Percentiles rank a stretch among this genome's conserved stretches.
Evolutionary conservation across 2,113 vertebrate genomes (phyloP).

Genomic region (Patagioenas fasciata): DNA sequence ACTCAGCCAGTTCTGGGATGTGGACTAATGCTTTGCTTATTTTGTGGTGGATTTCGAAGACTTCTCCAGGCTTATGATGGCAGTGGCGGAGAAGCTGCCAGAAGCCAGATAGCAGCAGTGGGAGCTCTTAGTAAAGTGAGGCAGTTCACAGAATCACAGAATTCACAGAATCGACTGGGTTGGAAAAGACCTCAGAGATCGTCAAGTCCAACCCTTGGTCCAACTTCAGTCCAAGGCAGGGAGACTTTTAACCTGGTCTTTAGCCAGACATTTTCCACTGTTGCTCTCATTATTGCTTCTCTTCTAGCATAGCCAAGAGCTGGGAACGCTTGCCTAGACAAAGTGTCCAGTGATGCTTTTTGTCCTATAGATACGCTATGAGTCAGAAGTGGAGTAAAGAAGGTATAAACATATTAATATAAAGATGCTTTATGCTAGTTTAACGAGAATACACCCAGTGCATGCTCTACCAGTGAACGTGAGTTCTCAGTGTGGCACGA

Average conservation of each 20-base stretch:
- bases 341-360: background rate
- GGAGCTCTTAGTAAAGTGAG: background rate
- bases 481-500: rapidly evolving
- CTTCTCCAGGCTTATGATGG: background rate
- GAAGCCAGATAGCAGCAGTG: background rate
- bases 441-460: background rate
- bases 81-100: background rate
- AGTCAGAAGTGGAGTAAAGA: background rate
- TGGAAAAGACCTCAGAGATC: too few relatives aligned
- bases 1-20: background rate
- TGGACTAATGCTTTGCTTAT: background rate
- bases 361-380: background rate
- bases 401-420: background rate
- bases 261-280: background rate
- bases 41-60: background rate
- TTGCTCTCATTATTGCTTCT: background rate
- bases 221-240: too few relatives aligned
- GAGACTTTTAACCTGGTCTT: background rate
- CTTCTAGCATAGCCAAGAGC: background rate
- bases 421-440: background rate
- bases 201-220: too few relatives aligned
- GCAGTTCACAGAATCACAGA: too few relatives aligned
- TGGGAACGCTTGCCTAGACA: background rate
- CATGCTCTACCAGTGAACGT: rapidly evolving
- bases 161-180: too few relatives aligned